Percentiles rank a stretch among this genome's conserved stretches.
These are phyloP conservation scores for Apotomis betuletana DNA, from an alignment of 2,888 invertebrate species.

Conservation along the genomic window DNA sequence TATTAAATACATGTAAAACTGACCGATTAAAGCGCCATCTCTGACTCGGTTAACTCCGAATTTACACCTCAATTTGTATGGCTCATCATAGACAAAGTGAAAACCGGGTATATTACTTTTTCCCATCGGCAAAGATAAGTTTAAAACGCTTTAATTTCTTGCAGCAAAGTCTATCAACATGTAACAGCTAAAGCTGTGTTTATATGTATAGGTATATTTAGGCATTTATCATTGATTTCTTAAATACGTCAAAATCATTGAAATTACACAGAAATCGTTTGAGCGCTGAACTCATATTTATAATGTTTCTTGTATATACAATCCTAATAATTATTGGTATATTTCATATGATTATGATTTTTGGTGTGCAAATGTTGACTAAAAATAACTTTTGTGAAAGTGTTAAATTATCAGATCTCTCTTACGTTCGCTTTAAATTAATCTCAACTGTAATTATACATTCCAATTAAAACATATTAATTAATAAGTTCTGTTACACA, in stretches of 20 bases:
- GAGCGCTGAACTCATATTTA: neutral
- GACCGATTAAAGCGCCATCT: no score
- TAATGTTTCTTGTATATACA: conserved; percentile 30
- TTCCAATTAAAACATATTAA: conserved; percentile 73
- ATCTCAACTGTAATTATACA: conserved; percentile 78
- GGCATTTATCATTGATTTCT: conserved; percentile 55
- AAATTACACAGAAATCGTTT: conserved; percentile 11
- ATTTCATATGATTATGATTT: conserved; percentile 1
- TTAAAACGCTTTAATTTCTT: conserved; percentile 40
- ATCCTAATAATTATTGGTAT: conserved; percentile 19
- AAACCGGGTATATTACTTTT: neutral
- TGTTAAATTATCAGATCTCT: conserved; percentile 64
- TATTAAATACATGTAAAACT: no score
- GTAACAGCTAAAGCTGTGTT: conserved; percentile 71
- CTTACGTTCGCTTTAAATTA: conserved; percentile 62
- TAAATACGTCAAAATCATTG: conserved; percentile 14
- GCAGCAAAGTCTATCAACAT: conserved; percentile 72
- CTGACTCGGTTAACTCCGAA: no score
- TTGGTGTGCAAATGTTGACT: conserved; percentile 38
- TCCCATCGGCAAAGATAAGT: conserved; percentile 7
- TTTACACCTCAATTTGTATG: no score
- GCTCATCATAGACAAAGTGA: no score
- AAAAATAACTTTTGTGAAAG: conserved; percentile 31
- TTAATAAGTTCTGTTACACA: conserved; percentile 46
- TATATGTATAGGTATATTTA: conserved; percentile 60